Base-by-base conservation (phyloP, 1,140 invertebrate species). In the Lucilia cuprina region DNA sequence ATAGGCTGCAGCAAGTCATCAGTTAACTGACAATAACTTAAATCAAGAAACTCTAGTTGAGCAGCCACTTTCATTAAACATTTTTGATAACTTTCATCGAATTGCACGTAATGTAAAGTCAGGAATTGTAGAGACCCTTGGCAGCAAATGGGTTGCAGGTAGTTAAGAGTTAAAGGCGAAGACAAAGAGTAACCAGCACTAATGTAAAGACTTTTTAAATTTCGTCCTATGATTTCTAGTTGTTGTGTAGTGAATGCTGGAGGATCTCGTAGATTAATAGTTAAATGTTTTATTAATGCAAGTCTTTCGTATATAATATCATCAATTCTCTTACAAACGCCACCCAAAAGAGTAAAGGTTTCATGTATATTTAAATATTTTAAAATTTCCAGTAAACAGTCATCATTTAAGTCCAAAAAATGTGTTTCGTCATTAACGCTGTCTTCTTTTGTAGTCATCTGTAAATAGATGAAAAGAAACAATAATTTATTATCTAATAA, bases 331-430 rank as follows among this genome's bases (percentile, higher is more conserved):
- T 65, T 5, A 3, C 35, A 17, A n/a, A 84, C 3, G 34, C 47
- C 21, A 35, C 70, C 21, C 78, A 84, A 10, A 3, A 82, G 21
- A 0, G 65, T 47, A 74, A 84, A 84, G 1, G 41, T 74, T 21
- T 84, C 83, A 12, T 70, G 55, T 13, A 84, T 41, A 35, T 10
- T 82, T 30, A 84, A 70, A 25, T 84, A 84, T 74, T 84, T 49
- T 19, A 84, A 84, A 50, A 84, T 82, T 82, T 82, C 83, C 25
- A 84, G 21, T 0, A 84, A 41, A 25, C 83, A 84, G 12, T 84
- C 83, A 60, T 84, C 83, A 10, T 84, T 84, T 60, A 84, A 74
- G 34, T 84, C 55, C n/a, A 84, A 82, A 21, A 70, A 9, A 21
- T n/a, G 65, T 10, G 55, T 60, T 19, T 25, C 60, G n/a, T 14